Evolutionary conservation across 2,113 vertebrate genomes (phyloP).

Genomic region (Microtus richardsoni): DNA sequence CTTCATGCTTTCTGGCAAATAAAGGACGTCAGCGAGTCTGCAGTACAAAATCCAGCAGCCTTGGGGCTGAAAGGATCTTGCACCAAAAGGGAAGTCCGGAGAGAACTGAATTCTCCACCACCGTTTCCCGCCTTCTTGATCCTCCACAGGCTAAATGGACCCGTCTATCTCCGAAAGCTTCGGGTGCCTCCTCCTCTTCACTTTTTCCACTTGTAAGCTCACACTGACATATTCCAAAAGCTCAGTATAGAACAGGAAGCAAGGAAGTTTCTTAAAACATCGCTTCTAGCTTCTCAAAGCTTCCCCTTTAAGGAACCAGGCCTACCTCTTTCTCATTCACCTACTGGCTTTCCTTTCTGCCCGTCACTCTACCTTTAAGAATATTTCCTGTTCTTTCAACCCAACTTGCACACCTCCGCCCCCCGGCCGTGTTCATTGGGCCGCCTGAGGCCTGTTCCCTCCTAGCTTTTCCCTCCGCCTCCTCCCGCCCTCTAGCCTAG

Average conservation of each 20-base stretch:
- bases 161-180: not conserved
- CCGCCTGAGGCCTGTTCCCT: conserved; percentile 37
- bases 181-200: not conserved
- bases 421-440: conserved; percentile 76
- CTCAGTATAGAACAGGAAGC: not conserved
- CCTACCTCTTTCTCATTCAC: conserved; percentile 66
- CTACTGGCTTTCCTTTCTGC: conserved; percentile 72
- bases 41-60: not conserved
- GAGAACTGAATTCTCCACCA: not conserved
- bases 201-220: conserved; percentile 47
- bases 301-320: conserved; percentile 80
- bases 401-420: conserved; percentile 78
- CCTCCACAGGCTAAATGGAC: not conserved
- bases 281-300: conserved; percentile 40
- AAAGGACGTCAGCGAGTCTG: not conserved
- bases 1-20: not conserved
- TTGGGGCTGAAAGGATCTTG: not conserved
- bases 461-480: conserved; percentile 51
- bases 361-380: conserved; percentile 79
- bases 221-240: not conserved
- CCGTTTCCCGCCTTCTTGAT: not conserved
- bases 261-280: conserved; percentile 68
- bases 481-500: conserved; percentile 60
- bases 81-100: not conserved
- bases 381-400: conserved; percentile 83